phyloP scores from a whole-genome alignment of 1,140 invertebrate genomes.

The Telenomus remus region DNA sequence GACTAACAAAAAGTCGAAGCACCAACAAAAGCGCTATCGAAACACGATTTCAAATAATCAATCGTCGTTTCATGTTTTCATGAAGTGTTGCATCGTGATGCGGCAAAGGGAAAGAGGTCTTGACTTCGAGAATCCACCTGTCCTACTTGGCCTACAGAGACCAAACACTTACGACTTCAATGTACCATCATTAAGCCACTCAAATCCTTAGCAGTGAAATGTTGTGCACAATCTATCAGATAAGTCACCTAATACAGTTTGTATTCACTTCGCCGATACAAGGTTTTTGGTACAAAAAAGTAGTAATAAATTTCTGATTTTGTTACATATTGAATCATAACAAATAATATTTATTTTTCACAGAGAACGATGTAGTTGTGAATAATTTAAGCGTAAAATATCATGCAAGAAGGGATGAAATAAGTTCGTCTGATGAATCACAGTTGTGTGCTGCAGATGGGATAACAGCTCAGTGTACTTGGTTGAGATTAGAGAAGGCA shows the following conservation, averaged over 20 bases:
- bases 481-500: slow-evolving; percentile 40
- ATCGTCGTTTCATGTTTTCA: slow-evolving; percentile 33
- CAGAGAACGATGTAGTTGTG: too few species aligned
- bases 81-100: not conserved
- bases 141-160: not conserved
- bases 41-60: slow-evolving; percentile 26
- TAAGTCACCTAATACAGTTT: too few species aligned
- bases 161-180: slow-evolving; percentile 5
- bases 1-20: slow-evolving; percentile 11
- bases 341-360: too few species aligned
- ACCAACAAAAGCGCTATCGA: slow-evolving; percentile 19
- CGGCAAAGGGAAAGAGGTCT: not conserved
- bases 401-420: slow-evolving; percentile 4
- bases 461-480: slow-evolving; percentile 32
- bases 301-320: too few species aligned
- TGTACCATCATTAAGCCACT: slow-evolving; percentile 18
- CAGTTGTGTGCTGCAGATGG: slow-evolving; percentile 15
- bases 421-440: slow-evolving; percentile 1
- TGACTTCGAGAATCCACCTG: slow-evolving; percentile 12
- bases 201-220: slow-evolving; percentile 8
- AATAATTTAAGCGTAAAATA: too few species aligned
- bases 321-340: too few species aligned
- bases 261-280: too few species aligned
- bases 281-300: too few species aligned
- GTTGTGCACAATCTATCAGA: slow-evolving; percentile 13